Evolutionary conservation across 2,888 invertebrate species (phyloP), one percentile per base, ranked within the genome.

Genomic region (Ctenicera cuprea): DNA sequence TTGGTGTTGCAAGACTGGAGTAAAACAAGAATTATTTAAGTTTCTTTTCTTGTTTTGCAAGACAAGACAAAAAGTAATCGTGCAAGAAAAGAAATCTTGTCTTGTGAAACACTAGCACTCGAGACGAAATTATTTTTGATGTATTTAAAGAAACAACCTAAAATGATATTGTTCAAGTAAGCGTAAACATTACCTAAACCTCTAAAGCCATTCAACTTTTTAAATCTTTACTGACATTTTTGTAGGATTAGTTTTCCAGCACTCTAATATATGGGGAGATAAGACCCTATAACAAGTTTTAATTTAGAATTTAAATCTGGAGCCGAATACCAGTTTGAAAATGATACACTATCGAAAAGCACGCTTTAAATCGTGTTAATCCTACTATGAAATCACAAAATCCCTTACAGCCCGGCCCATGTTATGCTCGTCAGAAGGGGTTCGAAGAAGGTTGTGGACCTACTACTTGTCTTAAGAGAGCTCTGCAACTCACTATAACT

Each of bases 171-270:
- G 67, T 67, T 59, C 16, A 67, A 59, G 67, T 59, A 67, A 67
- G 67, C 67, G 59, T 67, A 30, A 67, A 67, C 57, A 67, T 67
- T 66, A 59, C 16, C 11, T 64, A 41, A 22, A 30, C n/a, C 54
- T 8, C 30, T 30, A 54, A 54, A 22, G 30, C 54, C n/a, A 54
- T 54, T 54, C 30, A 26, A 18, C 63, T 45, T 48, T 20, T 64
- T 12, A 48, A 62, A 12, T 26, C 43, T 62, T 11, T n/a, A 22
- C 12, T 64, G 63, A 64, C 63, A 37, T 64, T 38, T 37, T 18
- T 20, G 59, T 54, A 16, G 38, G 59, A 59, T 59, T 59, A 59
- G 38, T 59, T 38, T 54, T 59, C 59, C 20, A n/a, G 41, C 38
- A 18, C 41, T 38, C 59, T 59, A 59, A 59, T 38, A 22, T 22